phyloP scores from a whole-genome alignment of 2,888 invertebrate genomes.

The Orchestes rusci region DNA sequence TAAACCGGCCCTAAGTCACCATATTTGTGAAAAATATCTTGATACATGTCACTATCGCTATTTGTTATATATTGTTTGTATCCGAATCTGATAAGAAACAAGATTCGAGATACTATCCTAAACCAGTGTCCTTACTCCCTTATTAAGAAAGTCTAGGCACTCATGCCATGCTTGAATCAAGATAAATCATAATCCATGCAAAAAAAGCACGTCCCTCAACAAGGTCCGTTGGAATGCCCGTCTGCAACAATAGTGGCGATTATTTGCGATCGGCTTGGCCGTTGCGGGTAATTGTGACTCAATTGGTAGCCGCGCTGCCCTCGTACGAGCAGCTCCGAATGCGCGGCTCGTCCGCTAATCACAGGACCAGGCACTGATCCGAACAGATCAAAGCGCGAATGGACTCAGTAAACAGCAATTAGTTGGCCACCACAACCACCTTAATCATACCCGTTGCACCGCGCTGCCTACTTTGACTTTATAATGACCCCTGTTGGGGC shows the following conservation, averaged over 20 bases:
- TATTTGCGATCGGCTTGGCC: slow-evolving; percentile 23
- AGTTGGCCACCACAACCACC: slow-evolving; percentile 45
- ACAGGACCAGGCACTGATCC: slow-evolving; percentile 22
- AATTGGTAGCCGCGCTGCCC: slow-evolving; percentile 26
- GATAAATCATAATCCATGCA: too few species aligned
- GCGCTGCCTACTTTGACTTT: slow-evolving; percentile 44
- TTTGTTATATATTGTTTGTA: too few species aligned
- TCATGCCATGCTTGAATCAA: too few species aligned
- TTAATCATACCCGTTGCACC: slow-evolving; percentile 41
- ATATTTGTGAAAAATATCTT: too few species aligned
- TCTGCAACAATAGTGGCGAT: slow-evolving; percentile 18
- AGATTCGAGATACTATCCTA: too few species aligned
- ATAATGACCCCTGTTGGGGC: slow-evolving; percentile 36
- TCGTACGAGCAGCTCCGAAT: slow-evolving; percentile 32
- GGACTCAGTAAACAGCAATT: slow-evolving; percentile 45
- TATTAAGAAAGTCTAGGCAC: too few species aligned
- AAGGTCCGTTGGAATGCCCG: slow-evolving; percentile 18
- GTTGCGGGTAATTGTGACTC: slow-evolving; percentile 23
- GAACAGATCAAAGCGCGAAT: slow-evolving; percentile 44
- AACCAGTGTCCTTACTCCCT: too few species aligned
- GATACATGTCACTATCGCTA: too few species aligned
- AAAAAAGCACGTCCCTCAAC: slow-evolving; percentile 19
- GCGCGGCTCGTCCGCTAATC: slow-evolving; percentile 19
- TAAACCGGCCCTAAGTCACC: too few species aligned
- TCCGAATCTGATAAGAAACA: too few species aligned